A percentile compares a stretch with the other conserved stretches of the same genome.
Conservation (phyloP, 1,140 invertebrate species). For the Drosophila seguyi region DNA sequence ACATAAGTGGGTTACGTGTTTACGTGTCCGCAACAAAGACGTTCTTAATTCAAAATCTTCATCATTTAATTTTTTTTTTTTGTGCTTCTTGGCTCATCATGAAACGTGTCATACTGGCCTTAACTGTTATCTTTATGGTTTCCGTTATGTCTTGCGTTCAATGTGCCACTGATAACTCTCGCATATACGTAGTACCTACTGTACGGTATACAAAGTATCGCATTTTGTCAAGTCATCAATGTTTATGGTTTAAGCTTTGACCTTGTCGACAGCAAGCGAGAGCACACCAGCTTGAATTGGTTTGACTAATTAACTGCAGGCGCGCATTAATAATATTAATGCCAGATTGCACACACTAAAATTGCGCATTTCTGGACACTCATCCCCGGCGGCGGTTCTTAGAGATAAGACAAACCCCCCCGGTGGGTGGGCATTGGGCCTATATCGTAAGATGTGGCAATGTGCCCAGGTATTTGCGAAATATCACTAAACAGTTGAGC, state of each 20-base stretch:
- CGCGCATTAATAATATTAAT: slow-evolving; percentile 9
- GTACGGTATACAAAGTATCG: slow-evolving; percentile 36
- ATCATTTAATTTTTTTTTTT: slow-evolving; percentile 3
- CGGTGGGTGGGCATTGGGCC: neutral
- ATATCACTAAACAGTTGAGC: neutral
- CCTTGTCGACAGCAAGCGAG: slow-evolving; percentile 59
- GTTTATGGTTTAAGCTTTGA: slow-evolving; percentile 75
- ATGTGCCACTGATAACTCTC: slow-evolving; percentile 31
- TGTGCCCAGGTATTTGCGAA: slow-evolving; percentile 40
- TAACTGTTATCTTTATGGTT: slow-evolving; percentile 64
- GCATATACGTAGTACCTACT: slow-evolving; percentile 26
- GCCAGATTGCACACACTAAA: slow-evolving; percentile 14
- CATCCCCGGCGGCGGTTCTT: neutral
- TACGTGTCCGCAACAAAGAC: slow-evolving; percentile 32
- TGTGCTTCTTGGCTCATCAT: slow-evolving; percentile 21
- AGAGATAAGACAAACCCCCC: slow-evolving; percentile 1
- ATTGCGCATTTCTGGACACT: slow-evolving; percentile 20
- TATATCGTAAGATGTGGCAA: slow-evolving; percentile 25
- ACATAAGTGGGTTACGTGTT: slow-evolving; percentile 54
- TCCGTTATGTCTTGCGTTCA: slow-evolving; percentile 49
- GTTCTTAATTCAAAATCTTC: slow-evolving; percentile 11
- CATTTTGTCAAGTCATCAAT: slow-evolving; percentile 78
- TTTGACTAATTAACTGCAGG: slow-evolving; percentile 61
- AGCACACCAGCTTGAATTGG: slow-evolving; percentile 21
- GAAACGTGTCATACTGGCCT: slow-evolving; percentile 58